Conservation (phyloP, 92 coral and sea anemone genomes). For the Epizoanthus stellaris region DNA sequence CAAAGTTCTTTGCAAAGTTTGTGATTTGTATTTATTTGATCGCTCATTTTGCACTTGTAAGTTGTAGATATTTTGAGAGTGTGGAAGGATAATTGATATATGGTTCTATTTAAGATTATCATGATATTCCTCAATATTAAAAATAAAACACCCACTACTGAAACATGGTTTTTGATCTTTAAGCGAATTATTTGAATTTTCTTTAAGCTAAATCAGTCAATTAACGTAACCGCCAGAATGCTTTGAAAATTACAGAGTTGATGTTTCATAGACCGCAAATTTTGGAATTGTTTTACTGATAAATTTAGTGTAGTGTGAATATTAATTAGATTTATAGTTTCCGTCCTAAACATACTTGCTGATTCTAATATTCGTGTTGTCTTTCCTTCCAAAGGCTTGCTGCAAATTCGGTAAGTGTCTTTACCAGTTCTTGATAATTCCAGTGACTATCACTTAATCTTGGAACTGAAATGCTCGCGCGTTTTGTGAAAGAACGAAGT, state of each 20-base stretch:
- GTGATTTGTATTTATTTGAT: too few species aligned
- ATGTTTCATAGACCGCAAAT: slow-evolving; percentile 14
- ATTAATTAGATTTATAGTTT: too few species aligned
- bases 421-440: neutral
- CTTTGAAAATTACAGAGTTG: neutral
- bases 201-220: slow-evolving; percentile 2
- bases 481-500: too few species aligned
- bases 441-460: neutral
- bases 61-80: neutral
- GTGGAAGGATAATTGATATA: neutral
- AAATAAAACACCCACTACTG: neutral
- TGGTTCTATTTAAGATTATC: neutral
- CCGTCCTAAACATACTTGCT: neutral
- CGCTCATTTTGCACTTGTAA: neutral
- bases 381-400: slow-evolving; percentile 34
- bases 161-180: neutral
- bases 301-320: neutral
- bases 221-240: slow-evolving; percentile 10
- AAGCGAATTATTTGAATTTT: neutral
- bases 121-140: neutral
- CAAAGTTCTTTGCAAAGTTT: too few species aligned
- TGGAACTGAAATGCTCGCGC: neutral
- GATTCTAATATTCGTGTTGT: neutral
- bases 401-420: slow-evolving; percentile 40
- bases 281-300: neutral